Percentiles rank a stretch among this genome's conserved stretches.
These are phyloP conservation scores for Hylia prasina DNA, from an alignment of 2,113 vertebrate species.

Conservation along the genomic window DNA sequence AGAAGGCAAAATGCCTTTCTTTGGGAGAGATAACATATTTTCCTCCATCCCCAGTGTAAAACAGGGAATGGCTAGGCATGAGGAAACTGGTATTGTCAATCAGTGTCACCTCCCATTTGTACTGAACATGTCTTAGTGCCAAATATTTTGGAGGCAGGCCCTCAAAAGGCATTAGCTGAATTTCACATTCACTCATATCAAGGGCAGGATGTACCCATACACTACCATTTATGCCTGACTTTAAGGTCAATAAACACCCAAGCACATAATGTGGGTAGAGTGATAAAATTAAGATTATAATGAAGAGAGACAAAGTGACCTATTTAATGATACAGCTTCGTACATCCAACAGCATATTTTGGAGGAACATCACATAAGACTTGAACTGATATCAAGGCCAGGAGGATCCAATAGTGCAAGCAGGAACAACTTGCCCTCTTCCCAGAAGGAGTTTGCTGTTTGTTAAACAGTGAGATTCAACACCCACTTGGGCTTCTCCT, in stretches of 20 bases:
- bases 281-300: background rate
- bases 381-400: background rate
- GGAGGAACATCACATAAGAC: background rate
- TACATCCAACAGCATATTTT: background rate
- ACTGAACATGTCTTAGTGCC: background rate
- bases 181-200: background rate
- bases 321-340: rapidly evolving
- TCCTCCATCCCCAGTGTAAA: background rate
- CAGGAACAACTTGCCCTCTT: slow-evolving; percentile 33
- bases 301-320: background rate
- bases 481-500: slow-evolving; percentile 67
- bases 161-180: background rate
- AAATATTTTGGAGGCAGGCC: background rate
- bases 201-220: background rate
- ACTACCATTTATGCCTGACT: background rate
- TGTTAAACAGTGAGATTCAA: slow-evolving; percentile 70
- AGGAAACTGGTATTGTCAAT: background rate
- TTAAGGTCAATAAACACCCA: background rate
- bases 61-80: background rate
- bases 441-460: slow-evolving; percentile 74
- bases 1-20: background rate
- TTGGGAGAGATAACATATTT: background rate
- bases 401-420: background rate
- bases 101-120: background rate
- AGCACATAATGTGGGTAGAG: background rate